Percentiles rank a stretch among this genome's conserved stretches.
Conservation (phyloP, 2,113 vertebrate species). For the Phoenicopterus ruber region DNA sequence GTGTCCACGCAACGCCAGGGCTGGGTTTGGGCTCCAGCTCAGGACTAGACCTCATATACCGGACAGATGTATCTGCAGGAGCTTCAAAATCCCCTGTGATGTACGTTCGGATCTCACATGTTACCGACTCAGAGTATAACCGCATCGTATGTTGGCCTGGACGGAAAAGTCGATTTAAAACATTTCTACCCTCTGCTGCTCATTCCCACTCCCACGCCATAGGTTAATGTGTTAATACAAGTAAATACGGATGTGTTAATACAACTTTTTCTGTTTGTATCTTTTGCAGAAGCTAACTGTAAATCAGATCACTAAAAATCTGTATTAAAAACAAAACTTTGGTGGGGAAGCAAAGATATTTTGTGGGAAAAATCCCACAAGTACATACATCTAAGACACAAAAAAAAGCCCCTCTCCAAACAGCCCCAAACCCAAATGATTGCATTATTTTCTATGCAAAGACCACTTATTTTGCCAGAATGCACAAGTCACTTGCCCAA, state of each 20-base stretch:
- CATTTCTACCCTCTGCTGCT: background rate
- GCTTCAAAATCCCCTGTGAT: background rate
- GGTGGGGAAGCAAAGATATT: background rate
- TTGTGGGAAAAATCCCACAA: background rate
- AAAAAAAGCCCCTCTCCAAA: background rate
- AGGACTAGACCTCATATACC: rapidly evolving
- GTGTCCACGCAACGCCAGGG: rapidly evolving
- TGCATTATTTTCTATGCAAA: background rate
- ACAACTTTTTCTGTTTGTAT: background rate
- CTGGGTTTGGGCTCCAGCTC: background rate
- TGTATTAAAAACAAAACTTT: background rate
- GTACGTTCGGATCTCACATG: background rate
- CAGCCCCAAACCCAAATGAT: background rate
- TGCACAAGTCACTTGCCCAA: background rate
- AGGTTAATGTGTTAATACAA: no score
- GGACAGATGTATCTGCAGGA: background rate
- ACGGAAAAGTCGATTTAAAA: background rate
- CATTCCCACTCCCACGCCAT: background rate
- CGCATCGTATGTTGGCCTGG: rapidly evolving
- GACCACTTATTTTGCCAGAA: background rate
- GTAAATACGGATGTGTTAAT: no score
- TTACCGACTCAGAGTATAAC: background rate
- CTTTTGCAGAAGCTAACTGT: background rate
- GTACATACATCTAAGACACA: background rate
- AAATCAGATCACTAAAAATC: background rate